Evolutionary conservation across 2,797 vertebrate genomes (phyloP).

Genomic region (Cygnus olor): DNA sequence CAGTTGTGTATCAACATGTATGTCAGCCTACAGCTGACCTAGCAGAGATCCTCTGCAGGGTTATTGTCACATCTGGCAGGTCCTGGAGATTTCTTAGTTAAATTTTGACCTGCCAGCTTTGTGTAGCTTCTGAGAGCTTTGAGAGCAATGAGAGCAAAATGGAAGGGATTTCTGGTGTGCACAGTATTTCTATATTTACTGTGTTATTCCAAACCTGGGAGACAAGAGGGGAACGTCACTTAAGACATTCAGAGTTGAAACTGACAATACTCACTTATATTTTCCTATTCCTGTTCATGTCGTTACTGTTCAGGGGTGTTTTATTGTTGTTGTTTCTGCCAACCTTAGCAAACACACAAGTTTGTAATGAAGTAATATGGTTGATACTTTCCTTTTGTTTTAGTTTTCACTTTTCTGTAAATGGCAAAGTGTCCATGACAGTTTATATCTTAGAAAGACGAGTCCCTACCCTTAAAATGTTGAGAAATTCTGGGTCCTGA

Average conservation of each 20-base stretch:
- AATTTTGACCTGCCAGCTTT: background rate
- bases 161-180: background rate
- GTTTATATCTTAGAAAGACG: background rate
- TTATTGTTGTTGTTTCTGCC: background rate
- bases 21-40: background rate
- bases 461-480: background rate
- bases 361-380: background rate
- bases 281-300: background rate
- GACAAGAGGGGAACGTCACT: background rate
- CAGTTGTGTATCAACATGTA: background rate
- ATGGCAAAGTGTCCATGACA: background rate
- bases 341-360: background rate
- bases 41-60: background rate
- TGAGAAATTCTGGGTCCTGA: background rate
- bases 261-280: fast-evolving
- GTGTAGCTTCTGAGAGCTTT: background rate
- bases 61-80: background rate
- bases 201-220: background rate
- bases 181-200: background rate
- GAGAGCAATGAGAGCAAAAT: background rate
- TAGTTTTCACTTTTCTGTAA: background rate
- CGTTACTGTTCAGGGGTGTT: background rate
- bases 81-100: background rate
- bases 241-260: background rate
- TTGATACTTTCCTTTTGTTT: background rate